These are phyloP conservation scores for Dasypolia templi DNA, from an alignment of 2,888 invertebrate species.

Conservation along the genomic window DNA sequence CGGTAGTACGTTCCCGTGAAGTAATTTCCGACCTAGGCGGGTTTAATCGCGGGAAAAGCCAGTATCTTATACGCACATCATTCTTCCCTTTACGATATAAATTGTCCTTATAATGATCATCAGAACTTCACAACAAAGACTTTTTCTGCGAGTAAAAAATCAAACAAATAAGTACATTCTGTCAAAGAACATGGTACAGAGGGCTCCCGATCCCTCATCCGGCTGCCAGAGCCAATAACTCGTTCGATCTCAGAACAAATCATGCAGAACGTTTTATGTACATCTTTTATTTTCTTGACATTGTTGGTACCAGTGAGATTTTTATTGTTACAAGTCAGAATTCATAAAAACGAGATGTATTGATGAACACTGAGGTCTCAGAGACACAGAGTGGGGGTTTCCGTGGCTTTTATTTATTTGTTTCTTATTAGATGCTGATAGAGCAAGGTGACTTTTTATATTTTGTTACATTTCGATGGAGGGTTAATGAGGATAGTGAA, in stretches of 20 bases:
- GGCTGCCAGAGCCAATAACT: conserved; percentile 61
- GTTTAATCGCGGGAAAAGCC: neutral
- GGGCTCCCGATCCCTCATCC: conserved; percentile 43
- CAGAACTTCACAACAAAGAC: conserved; percentile 34
- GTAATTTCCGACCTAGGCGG: neutral
- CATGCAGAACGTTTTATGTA: conserved; percentile 62
- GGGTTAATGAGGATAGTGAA: neutral
- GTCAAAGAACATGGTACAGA: conserved; percentile 22
- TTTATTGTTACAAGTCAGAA: conserved; percentile 49
- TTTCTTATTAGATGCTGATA: conserved; percentile 1
- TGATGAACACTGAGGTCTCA: conserved; percentile 8
- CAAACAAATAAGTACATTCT: conserved; percentile 19
- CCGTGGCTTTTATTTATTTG: conserved; percentile 12
- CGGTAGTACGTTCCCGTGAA: too few species aligned
- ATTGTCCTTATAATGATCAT: conserved; percentile 12
- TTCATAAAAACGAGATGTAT: conserved; percentile 39
- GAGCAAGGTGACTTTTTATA: conserved; percentile 1
- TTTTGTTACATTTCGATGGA: neutral
- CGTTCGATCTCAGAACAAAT: conserved; percentile 63
- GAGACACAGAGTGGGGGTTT: neutral
- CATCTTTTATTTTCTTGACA: conserved; percentile 50
- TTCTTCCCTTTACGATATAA: conserved; percentile 1
- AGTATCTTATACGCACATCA: conserved; percentile 2
- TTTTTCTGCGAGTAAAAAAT: conserved; percentile 35
- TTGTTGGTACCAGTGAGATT: conserved; percentile 34